Evolutionary conservation across 2,797 vertebrate genomes (phyloP).

Genomic region (Neostethus bicornis): DNA sequence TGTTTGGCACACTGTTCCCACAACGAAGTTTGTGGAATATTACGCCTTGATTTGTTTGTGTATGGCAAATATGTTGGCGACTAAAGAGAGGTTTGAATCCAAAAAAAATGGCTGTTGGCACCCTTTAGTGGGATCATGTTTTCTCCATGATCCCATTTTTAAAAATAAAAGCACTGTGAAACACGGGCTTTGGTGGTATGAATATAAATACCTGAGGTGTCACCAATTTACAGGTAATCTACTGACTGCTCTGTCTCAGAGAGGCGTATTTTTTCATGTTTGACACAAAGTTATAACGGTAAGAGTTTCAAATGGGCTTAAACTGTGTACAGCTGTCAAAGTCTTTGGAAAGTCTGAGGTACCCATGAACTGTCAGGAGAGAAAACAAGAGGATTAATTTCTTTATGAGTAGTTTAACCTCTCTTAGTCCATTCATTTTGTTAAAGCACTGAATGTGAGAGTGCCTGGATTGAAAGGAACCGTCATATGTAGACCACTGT

Average conservation of each 20-base stretch:
- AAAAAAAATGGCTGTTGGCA: slow-evolving; percentile 55
- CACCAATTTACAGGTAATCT: slow-evolving; percentile 56
- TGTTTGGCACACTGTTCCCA: slow-evolving; percentile 40
- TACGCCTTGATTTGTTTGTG: slow-evolving; percentile 56
- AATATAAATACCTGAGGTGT: slow-evolving; percentile 59
- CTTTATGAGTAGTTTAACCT: slow-evolving; percentile 73
- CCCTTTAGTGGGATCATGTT: slow-evolving; percentile 52
- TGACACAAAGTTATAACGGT: slow-evolving; percentile 34
- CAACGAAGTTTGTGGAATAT: slow-evolving; percentile 63
- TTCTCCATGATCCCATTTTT: slow-evolving; percentile 64
- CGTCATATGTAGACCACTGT: slow-evolving; percentile 94
- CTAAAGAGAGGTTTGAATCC: slow-evolving; percentile 60
- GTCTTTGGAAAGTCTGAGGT: slow-evolving; percentile 43
- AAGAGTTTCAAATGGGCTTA: slow-evolving; percentile 53
- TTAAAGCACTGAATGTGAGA: slow-evolving; percentile 70
- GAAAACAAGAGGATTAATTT: slow-evolving; percentile 78
- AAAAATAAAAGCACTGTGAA: slow-evolving; percentile 60
- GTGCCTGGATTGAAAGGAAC: slow-evolving; percentile 90
- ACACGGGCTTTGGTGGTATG: slow-evolving; percentile 53
- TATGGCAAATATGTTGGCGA: slow-evolving; percentile 55
- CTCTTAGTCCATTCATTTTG: slow-evolving; percentile 73
- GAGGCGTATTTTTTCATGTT: slow-evolving; percentile 42
- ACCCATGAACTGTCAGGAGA: slow-evolving; percentile 61
- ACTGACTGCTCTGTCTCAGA: slow-evolving; percentile 34
- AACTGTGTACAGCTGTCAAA: slow-evolving; percentile 57